phyloP scores from a whole-genome alignment of 2,113 vertebrate species.

The Tylochromis polylepis region DNA sequence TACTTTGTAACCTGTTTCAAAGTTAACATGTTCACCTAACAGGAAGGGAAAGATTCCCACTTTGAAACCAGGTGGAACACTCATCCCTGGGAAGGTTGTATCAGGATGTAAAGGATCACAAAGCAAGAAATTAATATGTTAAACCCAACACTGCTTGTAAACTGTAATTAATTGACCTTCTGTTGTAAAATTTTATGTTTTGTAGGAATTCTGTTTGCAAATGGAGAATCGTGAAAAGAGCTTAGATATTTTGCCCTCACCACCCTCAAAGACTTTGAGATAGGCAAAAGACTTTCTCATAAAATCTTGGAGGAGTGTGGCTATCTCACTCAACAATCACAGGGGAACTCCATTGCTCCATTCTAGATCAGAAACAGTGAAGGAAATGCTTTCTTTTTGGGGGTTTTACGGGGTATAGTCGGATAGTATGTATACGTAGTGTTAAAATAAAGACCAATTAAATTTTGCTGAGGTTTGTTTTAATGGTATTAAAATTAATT shows the following conservation, averaged over 20 bases:
- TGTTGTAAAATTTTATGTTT: neutral
- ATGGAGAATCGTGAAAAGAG: slow-evolving; percentile 62
- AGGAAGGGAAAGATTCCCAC: neutral
- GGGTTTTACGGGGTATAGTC: too few relatives aligned
- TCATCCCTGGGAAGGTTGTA: neutral
- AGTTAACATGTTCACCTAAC: neutral
- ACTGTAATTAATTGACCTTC: neutral
- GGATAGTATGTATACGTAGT: neutral
- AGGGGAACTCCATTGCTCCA: too few relatives aligned
- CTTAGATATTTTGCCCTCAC: slow-evolving; percentile 61
- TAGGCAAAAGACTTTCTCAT: slow-evolving; percentile 49
- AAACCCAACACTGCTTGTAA: neutral
- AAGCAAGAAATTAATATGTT: neutral
- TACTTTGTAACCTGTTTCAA: neutral
- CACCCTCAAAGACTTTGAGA: slow-evolving; percentile 65
- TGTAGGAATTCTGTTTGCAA: neutral
- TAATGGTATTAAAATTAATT: neutral
- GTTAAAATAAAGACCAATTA: neutral
- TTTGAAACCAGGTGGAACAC: neutral
- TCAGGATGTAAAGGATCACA: neutral
- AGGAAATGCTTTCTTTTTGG: too few relatives aligned
- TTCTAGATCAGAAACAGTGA: too few relatives aligned
- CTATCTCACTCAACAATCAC: slow-evolving; percentile 44
- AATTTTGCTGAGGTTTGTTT: neutral
- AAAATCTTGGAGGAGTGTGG: slow-evolving; percentile 59